phyloP scores from a whole-genome alignment of 2,797 vertebrate species.

The Pseudocheirus occidentalis region DNA sequence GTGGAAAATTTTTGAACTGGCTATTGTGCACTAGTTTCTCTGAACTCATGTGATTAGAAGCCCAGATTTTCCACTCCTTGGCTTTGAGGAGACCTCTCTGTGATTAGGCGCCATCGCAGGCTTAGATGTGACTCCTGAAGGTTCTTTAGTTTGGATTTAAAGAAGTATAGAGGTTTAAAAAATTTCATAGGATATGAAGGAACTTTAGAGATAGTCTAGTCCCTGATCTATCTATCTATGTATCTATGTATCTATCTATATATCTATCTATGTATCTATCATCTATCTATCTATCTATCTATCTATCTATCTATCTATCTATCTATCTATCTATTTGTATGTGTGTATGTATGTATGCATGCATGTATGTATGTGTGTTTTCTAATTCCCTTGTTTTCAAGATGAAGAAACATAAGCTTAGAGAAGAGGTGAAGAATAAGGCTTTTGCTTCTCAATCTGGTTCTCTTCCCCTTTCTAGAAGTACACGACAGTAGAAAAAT shows the following conservation, averaged over 20 bases:
- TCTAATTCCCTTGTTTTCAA: neutral
- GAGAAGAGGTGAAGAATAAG: neutral
- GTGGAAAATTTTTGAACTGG: neutral
- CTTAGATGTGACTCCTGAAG: slow-evolving; percentile 11
- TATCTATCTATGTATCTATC: too few relatives aligned
- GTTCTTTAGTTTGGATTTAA: neutral
- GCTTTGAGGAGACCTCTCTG: neutral
- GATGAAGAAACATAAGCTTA: neutral
- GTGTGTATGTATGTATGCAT: too few relatives aligned
- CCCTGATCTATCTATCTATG: neutral
- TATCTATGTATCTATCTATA: too few relatives aligned
- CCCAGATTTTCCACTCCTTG: slow-evolving; percentile 6
- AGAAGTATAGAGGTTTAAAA: neutral
- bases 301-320: too few relatives aligned
- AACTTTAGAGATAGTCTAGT: neutral
- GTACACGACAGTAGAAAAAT: neutral
- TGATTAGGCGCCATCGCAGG: neutral
- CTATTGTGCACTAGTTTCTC: neutral
- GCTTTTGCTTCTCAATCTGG: neutral
- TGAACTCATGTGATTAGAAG: neutral
- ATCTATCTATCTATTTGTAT: too few relatives aligned
- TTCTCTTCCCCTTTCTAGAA: neutral
- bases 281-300: too few relatives aligned
- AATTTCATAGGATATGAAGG: neutral
- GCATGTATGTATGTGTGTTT: neutral